Evolutionary conservation across 2,888 invertebrate species (phyloP).

Genomic region (Tenthredo mesomela): DNA sequence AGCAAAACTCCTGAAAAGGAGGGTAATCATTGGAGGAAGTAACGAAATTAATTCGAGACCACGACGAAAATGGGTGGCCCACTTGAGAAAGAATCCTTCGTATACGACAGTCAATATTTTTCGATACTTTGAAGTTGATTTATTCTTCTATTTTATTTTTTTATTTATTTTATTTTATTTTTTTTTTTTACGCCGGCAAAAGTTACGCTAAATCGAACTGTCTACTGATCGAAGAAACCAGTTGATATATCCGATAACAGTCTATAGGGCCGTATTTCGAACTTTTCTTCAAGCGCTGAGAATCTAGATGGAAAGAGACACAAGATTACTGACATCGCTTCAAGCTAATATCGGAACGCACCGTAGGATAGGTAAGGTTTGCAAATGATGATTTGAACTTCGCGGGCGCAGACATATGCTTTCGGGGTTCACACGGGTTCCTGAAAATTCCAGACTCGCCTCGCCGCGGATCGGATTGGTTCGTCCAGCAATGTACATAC

Average conservation of each 20-base stretch:
- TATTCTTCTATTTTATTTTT: background rate
- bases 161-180: no score
- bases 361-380: no score
- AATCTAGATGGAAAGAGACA: no score
- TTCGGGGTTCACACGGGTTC: constrained; percentile 37
- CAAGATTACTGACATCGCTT: no score
- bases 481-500: background rate
- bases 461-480: constrained; percentile 29
- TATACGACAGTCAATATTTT: background rate
- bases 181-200: background rate
- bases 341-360: no score
- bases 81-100: no score
- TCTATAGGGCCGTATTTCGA: no score
- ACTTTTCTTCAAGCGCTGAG: no score
- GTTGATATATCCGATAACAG: background rate
- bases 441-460: constrained; percentile 28
- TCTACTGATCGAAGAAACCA: background rate
- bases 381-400: background rate
- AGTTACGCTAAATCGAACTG: background rate
- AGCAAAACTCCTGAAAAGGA: no score
- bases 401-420: background rate
- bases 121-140: background rate
- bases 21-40: no score
- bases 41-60: no score
- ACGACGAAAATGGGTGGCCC: no score